Evolutionary conservation across 2,113 vertebrate genomes (phyloP).

Genomic region (Pelecanus crispus): DNA sequence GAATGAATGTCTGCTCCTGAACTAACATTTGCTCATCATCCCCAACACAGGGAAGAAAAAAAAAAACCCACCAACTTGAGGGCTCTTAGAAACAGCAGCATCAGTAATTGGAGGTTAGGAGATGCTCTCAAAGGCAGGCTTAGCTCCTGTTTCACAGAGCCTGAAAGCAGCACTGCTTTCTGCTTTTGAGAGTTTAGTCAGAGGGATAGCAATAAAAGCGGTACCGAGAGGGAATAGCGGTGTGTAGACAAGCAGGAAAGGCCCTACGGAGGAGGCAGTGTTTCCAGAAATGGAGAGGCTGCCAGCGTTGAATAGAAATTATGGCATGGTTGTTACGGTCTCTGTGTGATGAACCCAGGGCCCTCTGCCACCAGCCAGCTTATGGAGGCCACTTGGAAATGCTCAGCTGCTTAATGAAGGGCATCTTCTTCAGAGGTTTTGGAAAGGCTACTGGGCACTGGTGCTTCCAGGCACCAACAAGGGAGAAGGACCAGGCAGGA

Average conservation of each 20-base stretch:
- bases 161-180: not conserved
- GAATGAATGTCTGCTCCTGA: not conserved
- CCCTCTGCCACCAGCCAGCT: not conserved
- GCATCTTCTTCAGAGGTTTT: not conserved
- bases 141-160: not conserved
- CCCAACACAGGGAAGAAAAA: not conserved
- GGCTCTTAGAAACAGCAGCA: not conserved
- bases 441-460: not conserved
- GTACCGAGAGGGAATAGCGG: not conserved
- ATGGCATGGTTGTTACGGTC: fast-evolving
- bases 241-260: not conserved
- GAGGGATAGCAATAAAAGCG: not conserved
- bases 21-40: not conserved
- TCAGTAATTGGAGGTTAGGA: not conserved
- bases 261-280: not conserved
- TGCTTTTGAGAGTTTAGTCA: not conserved
- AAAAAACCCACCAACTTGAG: not conserved
- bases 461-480: not conserved
- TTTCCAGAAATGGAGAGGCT: not conserved
- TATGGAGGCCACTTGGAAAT: not conserved
- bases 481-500: not conserved
- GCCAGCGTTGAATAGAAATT: not conserved
- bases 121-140: not conserved
- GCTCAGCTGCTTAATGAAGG: not conserved
- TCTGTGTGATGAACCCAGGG: fast-evolving